Conservation (phyloP, 2,797 vertebrate species). For the Borostomias antarcticus region DNA sequence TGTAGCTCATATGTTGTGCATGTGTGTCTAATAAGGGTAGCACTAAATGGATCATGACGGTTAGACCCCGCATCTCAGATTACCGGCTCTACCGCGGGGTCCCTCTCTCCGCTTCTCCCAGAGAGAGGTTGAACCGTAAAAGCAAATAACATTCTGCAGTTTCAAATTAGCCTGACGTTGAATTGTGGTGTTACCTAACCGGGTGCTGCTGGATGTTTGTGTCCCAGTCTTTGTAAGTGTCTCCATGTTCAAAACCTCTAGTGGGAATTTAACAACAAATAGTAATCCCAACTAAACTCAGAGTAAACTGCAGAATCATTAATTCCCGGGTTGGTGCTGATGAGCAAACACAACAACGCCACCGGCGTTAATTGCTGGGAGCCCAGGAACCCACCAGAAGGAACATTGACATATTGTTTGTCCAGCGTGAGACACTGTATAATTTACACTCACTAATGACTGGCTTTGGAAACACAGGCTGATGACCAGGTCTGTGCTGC, state of each 20-base stretch:
- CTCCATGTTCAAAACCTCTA: constrained; percentile 29
- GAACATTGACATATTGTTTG: constrained; percentile 83
- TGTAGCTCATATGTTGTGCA: constrained; percentile 69
- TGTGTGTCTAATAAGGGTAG: constrained; percentile 72
- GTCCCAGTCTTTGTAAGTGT: not conserved
- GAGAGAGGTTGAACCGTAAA: constrained; percentile 33
- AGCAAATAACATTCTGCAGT: constrained; percentile 17
- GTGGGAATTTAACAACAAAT: constrained; percentile 57
- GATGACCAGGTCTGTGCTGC: constrained; percentile 72
- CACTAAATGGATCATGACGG: constrained; percentile 52
- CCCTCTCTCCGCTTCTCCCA: constrained; percentile 13
- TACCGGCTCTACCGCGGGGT: constrained; percentile 42
- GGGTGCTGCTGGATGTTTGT: constrained; percentile 18
- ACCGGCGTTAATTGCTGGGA: constrained; percentile 77
- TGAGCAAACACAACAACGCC: constrained; percentile 73
- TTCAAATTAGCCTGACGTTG: constrained; percentile 14
- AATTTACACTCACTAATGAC: constrained; percentile 81
- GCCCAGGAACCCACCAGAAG: constrained; percentile 72
- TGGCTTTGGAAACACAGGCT: constrained; percentile 69
- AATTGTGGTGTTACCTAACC: constrained; percentile 9
- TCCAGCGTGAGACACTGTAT: constrained; percentile 79
- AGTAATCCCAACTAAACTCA: constrained; percentile 60
- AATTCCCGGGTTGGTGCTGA: constrained; percentile 68
- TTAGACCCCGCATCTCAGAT: constrained; percentile 60
- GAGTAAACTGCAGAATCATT: constrained; percentile 70